Percentiles rank a stretch among this genome's conserved stretches.
phyloP scores from a whole-genome alignment of 1,140 invertebrate genomes.

The Eueides isabella region DNA sequence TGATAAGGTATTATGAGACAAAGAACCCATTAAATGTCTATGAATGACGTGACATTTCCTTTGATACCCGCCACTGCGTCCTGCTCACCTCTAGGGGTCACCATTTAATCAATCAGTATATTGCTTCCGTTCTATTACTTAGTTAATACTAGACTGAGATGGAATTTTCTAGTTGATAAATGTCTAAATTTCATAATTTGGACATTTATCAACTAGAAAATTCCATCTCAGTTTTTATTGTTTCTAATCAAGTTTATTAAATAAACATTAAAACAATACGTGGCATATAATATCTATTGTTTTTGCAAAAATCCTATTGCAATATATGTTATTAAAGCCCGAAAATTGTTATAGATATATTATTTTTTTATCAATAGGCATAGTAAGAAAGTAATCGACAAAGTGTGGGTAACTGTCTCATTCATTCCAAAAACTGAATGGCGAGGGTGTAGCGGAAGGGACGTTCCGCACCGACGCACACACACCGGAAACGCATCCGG shows the following conservation, averaged over 20 bases:
- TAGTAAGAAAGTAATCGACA: neutral
- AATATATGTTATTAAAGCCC: too few species aligned
- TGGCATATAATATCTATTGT: too few species aligned
- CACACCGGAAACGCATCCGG: conserved; percentile 76
- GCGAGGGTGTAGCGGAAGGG: conserved; percentile 71
- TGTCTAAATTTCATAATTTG: neutral
- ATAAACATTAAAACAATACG: too few species aligned
- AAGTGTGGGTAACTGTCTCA: conserved; percentile 39
- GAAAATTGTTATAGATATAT: neutral
- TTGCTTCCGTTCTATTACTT: conserved; percentile 65
- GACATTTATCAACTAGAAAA: too few species aligned
- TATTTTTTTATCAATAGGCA: conserved; percentile 30
- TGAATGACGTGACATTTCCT: conserved; percentile 78
- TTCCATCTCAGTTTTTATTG: too few species aligned
- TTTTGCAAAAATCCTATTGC: too few species aligned
- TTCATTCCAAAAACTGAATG: conserved; percentile 58
- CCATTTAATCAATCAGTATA: conserved; percentile 59
- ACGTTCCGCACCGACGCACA: conserved; percentile 72
- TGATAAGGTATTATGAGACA: conserved; percentile 78
- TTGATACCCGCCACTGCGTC: conserved; percentile 71
- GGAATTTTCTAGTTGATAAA: neutral
- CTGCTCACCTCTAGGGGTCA: conserved; percentile 75
- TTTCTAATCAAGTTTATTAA: too few species aligned
- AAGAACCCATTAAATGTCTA: conserved; percentile 77
- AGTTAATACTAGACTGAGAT: conserved; percentile 22